Conservation (phyloP, 2,797 vertebrate species). For the Cygnus olor region DNA sequence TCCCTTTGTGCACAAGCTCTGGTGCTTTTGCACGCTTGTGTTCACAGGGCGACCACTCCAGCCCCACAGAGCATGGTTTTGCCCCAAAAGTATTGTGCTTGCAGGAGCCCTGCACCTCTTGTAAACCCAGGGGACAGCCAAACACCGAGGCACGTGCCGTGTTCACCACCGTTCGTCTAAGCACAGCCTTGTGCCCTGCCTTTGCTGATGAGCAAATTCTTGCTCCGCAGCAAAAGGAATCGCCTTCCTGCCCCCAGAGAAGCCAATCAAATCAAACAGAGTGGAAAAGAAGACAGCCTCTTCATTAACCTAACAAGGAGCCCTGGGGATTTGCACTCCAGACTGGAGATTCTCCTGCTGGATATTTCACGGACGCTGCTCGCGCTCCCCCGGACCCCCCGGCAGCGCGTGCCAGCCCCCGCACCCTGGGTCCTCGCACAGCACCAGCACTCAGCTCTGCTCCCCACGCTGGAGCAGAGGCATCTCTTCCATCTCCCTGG, state of each 20-base stretch:
- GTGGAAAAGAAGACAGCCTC: conserved; percentile 63
- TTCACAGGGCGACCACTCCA: accelerated
- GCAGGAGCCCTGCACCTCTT: not conserved
- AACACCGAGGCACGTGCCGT: not conserved
- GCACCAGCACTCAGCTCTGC: not conserved
- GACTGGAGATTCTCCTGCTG: not conserved
- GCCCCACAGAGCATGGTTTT: accelerated
- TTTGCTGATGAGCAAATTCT: conserved; percentile 52
- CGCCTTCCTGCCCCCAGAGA: conserved; percentile 38
- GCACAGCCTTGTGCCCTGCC: not conserved
- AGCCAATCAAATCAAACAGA: conserved; percentile 66
- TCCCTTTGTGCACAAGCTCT: accelerated
- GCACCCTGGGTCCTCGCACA: accelerated
- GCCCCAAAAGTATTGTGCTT: accelerated
- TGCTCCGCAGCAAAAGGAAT: not conserved
- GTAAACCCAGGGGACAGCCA: not conserved
- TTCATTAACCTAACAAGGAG: conserved; percentile 70
- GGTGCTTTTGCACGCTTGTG: accelerated
- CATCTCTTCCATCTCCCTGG: not conserved
- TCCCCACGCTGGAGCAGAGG: not conserved
- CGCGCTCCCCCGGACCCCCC: not conserved
- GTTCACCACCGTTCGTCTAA: not conserved
- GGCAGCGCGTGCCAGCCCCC: not conserved
- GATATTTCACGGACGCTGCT: not conserved
- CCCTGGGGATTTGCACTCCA: conserved; percentile 45